A percentile compares a stretch with the other conserved stretches of the same genome.
phyloP scores from a whole-genome alignment of 1,140 invertebrate genomes.

The Zophobas morio region DNA sequence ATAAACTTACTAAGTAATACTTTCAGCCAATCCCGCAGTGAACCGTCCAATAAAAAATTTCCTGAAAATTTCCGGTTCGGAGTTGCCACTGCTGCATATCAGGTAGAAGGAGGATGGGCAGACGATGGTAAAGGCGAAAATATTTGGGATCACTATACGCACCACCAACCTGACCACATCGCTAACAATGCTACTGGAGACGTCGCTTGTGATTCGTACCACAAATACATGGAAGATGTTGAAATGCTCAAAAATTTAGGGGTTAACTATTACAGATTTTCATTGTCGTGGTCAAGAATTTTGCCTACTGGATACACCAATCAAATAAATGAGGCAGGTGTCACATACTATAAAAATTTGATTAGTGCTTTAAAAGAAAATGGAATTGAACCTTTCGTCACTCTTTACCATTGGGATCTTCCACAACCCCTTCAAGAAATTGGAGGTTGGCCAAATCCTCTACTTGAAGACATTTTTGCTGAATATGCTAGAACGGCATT shows the following conservation, averaged over 20 bases:
- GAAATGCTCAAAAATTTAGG: constrained; percentile 67
- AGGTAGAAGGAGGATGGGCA: constrained; percentile 68
- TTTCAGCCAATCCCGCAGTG: neutral
- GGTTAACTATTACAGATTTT: constrained; percentile 68
- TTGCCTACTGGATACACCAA: neutral
- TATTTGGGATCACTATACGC: constrained; percentile 74
- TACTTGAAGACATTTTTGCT: constrained; percentile 61
- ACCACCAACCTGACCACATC: constrained; percentile 69
- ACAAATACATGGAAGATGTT: constrained; percentile 72
- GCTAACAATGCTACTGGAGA: constrained; percentile 71
- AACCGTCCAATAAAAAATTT: constrained; percentile 64
- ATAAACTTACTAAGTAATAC: neutral
- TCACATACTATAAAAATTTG: constrained; percentile 76
- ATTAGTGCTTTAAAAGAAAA: constrained; percentile 66
- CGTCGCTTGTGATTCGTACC: constrained; percentile 73
- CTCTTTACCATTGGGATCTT: constrained; percentile 63
- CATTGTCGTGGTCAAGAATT: constrained; percentile 72
- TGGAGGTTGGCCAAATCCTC: constrained; percentile 63
- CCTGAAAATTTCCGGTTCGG: constrained; percentile 68
- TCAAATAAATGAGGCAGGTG: constrained; percentile 67
- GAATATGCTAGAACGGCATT: constrained; percentile 62
- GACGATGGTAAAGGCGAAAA: constrained; percentile 67
- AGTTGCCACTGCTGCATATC: constrained; percentile 64
- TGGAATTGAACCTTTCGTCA: constrained; percentile 77
- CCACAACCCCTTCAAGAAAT: constrained; percentile 62